These are phyloP conservation scores for Hyles lineata DNA, from an alignment of 2,888 invertebrate species.

Conservation along the genomic window DNA sequence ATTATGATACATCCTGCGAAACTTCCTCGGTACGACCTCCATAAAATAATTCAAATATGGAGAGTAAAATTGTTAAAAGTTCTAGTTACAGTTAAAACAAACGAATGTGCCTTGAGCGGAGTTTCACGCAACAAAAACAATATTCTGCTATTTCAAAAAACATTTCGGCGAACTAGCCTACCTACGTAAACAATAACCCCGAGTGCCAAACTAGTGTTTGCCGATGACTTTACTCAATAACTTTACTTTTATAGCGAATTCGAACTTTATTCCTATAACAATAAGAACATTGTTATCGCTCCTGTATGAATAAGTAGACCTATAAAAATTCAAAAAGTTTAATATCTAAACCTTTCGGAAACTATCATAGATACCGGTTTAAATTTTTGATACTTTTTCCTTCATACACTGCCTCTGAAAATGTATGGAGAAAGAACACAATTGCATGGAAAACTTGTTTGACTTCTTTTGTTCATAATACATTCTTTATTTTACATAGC, in stretches of 20 bases:
- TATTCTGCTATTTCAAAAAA: slow-evolving; percentile 9
- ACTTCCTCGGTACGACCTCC: background rate
- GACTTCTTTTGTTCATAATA: too few species aligned
- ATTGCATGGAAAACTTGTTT: background rate
- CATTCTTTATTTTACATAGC: too few species aligned
- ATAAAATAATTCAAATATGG: slow-evolving; percentile 1
- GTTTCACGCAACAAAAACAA: slow-evolving; percentile 9
- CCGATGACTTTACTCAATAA: background rate
- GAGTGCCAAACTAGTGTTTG: background rate
- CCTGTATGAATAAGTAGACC: background rate
- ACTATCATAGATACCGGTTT: background rate
- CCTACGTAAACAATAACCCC: slow-evolving; percentile 5
- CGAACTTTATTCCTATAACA: background rate
- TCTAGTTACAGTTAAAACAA: slow-evolving; percentile 1
- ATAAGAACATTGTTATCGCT: background rate
- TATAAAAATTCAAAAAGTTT: background rate
- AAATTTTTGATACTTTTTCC: background rate
- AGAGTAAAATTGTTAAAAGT: background rate
- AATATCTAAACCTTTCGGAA: background rate
- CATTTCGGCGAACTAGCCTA: slow-evolving; percentile 7
- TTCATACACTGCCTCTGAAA: background rate
- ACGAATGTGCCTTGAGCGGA: background rate
- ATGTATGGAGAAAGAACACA: background rate
- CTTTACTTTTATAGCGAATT: background rate
- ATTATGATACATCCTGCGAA: background rate